Evolutionary conservation across 53 echinoderm and acorn worm genomes (phyloP), one percentile per base, ranked within the genome.

Genomic region (Arbacia lixula): DNA sequence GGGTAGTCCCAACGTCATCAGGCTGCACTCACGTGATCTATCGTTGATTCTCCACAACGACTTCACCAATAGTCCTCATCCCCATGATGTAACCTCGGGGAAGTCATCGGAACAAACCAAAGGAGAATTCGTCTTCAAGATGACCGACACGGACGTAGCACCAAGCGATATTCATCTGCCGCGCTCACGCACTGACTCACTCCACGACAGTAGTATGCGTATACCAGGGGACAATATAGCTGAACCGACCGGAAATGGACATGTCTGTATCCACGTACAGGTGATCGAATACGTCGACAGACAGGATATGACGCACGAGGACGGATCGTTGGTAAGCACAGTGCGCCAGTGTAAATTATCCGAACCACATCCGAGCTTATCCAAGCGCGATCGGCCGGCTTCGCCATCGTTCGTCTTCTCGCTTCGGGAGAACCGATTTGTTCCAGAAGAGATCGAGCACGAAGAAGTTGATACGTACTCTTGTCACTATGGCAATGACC

Each of bases 351-450:
- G 87, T 36, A 73, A 67, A 26, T 36, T 84, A n/a, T 56, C 60
- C 12, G 66, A 32, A 26, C 67, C 58, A 34, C 35, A 60, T 17
- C 24, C 21, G 19, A 81, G 34, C 32, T n/a, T n/a, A n/a, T 54
- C 56, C 25, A 21, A 22, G 33, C 32, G 34, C 1, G 60, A 38
- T 58, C 54, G 19, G 41, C 26, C 34, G n/a, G 12, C 25, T 37
- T 40, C 78, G 17, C 85, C 88, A 2, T 62, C 79, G 33, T 81
- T 92, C 14, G 68, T 53, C 11, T 92, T 92, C 39, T 71, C 80
- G 25, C 35, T 85, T 50, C 33, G 72, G 35, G 65, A 88, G 53
- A 92, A 92, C 53, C 63, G 92, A 39, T 92, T 92, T 32, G 81
- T 92, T 24, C 76, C 85, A 14, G 63, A 85, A 37, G 30, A 38